A percentile compares a stretch with the other conserved stretches of the same genome.
Conservation (phyloP, 2,888 invertebrate species). For the Meteorus cinctellus region DNA sequence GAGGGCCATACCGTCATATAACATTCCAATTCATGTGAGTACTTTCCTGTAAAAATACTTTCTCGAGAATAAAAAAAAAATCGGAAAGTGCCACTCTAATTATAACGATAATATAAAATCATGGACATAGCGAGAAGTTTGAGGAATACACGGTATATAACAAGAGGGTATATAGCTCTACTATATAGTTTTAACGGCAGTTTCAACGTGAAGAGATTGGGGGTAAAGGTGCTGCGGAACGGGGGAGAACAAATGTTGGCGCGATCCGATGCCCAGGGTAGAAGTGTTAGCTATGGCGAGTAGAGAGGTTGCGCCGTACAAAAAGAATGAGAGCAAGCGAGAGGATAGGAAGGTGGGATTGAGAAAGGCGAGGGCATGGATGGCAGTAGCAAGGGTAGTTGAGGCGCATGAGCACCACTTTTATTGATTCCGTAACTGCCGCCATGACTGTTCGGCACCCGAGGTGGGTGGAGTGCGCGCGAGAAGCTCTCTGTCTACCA, state of each 20-base stretch:
- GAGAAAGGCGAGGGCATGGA: slow-evolving; percentile 55
- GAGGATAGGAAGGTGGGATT: slow-evolving; percentile 44
- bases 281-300: slow-evolving; percentile 41
- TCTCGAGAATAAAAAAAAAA: no score
- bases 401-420: slow-evolving; percentile 74
- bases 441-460: slow-evolving; percentile 70
- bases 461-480: slow-evolving; percentile 55
- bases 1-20: no score
- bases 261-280: slow-evolving; percentile 65
- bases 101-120: slow-evolving; percentile 37
- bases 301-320: slow-evolving; percentile 44
- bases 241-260: slow-evolving; percentile 62
- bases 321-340: slow-evolving; percentile 44
- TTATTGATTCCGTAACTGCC: slow-evolving; percentile 74
- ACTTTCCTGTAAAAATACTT: no score
- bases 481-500: slow-evolving; percentile 46
- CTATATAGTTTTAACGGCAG: slow-evolving; percentile 69
- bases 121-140: slow-evolving; percentile 55
- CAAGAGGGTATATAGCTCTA: slow-evolving; percentile 56
- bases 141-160: slow-evolving; percentile 61
- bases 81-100: slow-evolving; percentile 28
- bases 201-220: slow-evolving; percentile 56
- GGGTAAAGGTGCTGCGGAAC: slow-evolving; percentile 21
- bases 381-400: slow-evolving; percentile 70
- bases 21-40: no score